A percentile compares a stretch with the other conserved stretches of the same genome.
Conservation (phyloP, 2,888 invertebrate species). For the Masnerella sp. region DNA sequence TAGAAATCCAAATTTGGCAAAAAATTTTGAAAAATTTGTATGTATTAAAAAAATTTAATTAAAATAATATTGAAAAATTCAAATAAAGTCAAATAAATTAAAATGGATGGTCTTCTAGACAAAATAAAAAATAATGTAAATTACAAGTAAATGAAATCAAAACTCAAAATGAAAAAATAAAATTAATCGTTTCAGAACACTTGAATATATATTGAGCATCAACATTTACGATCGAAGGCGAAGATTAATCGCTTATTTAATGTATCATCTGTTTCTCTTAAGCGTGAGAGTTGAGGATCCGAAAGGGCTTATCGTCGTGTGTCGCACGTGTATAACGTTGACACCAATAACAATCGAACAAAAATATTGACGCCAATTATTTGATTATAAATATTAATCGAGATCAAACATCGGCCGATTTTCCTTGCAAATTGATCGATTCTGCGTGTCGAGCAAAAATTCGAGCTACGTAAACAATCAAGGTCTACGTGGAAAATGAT, state of each 20-base stretch:
- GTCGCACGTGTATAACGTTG: slow-evolving; percentile 25
- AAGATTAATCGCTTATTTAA: slow-evolving; percentile 20
- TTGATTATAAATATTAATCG: slow-evolving; percentile 28
- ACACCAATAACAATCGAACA: slow-evolving; percentile 9
- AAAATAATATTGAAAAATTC: too few species aligned
- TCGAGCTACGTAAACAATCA: background rate
- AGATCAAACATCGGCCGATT: slow-evolving; percentile 4
- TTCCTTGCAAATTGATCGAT: background rate
- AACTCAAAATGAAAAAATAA: background rate
- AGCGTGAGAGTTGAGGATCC: slow-evolving; percentile 7
- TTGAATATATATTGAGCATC: slow-evolving; percentile 11
- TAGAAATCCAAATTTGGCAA: too few species aligned
- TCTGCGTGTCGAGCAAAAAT: background rate
- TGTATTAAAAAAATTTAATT: too few species aligned
- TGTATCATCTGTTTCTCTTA: slow-evolving; percentile 24
- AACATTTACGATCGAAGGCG: slow-evolving; percentile 11
- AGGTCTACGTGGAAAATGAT: slow-evolving; percentile 3
- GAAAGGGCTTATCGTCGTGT: slow-evolving; percentile 11
- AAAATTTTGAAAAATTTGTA: too few species aligned
- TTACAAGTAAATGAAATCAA: background rate
- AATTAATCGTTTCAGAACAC: slow-evolving; percentile 11
- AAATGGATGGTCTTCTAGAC: background rate
- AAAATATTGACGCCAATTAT: slow-evolving; percentile 3
- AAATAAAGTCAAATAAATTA: background rate
- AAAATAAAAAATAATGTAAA: background rate